phyloP scores from a whole-genome alignment of 1,140 invertebrate species.

The Andrena cerasifolii region DNA sequence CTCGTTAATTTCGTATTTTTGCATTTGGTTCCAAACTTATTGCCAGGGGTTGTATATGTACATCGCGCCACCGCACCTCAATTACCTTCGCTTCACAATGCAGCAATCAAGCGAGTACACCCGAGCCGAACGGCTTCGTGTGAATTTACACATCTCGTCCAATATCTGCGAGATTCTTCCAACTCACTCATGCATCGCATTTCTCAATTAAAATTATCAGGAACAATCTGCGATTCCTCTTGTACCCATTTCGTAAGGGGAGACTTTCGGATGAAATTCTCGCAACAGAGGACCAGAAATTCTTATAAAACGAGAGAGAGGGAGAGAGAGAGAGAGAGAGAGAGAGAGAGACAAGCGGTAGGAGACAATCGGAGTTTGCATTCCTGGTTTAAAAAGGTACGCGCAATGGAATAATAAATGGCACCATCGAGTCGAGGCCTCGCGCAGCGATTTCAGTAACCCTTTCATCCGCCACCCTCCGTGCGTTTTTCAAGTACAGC shows the following conservation, averaged over 20 bases:
- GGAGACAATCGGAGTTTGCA: neutral
- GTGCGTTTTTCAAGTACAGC: constrained; percentile 27
- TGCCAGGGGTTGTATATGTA: no score
- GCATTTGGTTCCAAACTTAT: no score
- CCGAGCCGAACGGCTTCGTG: constrained; percentile 46
- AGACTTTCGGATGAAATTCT: no score
- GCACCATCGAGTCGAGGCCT: constrained; percentile 19
- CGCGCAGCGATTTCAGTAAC: constrained; percentile 22
- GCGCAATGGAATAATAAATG: constrained; percentile 37
- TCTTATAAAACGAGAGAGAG: no score
- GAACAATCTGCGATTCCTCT: no score
- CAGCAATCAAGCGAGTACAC: constrained; percentile 62
- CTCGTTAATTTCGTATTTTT: no score
- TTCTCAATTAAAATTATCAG: no score
- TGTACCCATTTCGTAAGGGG: no score
- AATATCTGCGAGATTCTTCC: constrained; percentile 10
- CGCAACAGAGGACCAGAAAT: no score
- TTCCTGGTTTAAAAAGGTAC: constrained; percentile 10
- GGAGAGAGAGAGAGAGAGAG: no score
- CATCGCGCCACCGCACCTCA: constrained; percentile 54
- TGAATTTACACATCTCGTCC: constrained; percentile 48
- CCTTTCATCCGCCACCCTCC: constrained; percentile 40
- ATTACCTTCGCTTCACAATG: constrained; percentile 57
- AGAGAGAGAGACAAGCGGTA: no score
- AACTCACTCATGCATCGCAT: neutral